Evolutionary conservation across 2,888 invertebrate species (phyloP).

Genomic region (Luperina testacea): DNA sequence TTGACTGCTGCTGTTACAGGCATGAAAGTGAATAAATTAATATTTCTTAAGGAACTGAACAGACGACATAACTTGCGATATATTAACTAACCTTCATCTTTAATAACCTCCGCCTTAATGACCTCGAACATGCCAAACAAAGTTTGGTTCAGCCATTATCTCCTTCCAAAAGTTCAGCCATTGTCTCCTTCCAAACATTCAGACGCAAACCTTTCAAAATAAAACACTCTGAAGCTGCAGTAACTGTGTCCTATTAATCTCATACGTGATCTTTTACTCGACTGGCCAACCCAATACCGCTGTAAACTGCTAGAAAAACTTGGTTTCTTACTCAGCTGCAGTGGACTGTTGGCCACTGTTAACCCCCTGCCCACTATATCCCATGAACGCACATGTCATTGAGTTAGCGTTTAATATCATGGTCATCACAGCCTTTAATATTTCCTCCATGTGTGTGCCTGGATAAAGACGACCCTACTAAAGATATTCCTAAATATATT

Average conservation of each 20-base stretch:
- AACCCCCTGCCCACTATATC: not conserved
- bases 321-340: not conserved
- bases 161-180: not conserved
- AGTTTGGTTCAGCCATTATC: not conserved
- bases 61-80: not conserved
- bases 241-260: not conserved
- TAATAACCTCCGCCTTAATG: not conserved
- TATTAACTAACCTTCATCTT: no score
- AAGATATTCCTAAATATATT: not conserved
- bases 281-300: not conserved
- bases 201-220: not conserved
- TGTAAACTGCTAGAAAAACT: not conserved
- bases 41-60: not conserved
- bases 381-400: not conserved
- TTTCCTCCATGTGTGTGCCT: no score
- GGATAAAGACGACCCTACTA: no score
- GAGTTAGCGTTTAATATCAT: not conserved
- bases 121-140: not conserved
- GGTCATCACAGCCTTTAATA: not conserved
- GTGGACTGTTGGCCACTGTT: not conserved
- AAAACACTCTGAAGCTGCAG: not conserved
- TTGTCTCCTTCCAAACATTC: not conserved
- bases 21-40: not conserved
- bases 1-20: not conserved
- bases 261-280: not conserved